A percentile compares a stretch with the other conserved stretches of the same genome.
Conservation (phyloP, 2,888 invertebrate genomes). For the Sceliomorpha sp. region DNA sequence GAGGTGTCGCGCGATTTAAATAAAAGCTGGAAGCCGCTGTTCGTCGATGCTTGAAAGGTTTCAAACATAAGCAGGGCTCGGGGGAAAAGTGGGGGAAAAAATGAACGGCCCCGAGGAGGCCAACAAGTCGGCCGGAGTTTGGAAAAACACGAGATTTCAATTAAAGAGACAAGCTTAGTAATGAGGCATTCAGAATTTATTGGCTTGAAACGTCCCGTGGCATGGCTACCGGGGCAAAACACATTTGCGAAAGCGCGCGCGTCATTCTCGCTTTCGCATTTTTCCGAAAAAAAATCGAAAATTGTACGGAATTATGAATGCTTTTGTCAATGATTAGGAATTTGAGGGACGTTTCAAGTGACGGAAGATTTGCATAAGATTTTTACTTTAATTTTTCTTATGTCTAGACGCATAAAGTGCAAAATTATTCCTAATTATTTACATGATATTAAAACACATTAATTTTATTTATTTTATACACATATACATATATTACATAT, state of each 20-base stretch:
- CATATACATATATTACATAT: too few relatives aligned
- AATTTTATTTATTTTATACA: too few relatives aligned
- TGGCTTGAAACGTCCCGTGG: constrained; percentile 63
- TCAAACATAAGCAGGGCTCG: constrained; percentile 47
- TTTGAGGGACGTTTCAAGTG: too few relatives aligned
- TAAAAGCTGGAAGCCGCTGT: constrained; percentile 65
- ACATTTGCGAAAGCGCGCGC: constrained; percentile 6
- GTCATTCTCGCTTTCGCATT: too few relatives aligned
- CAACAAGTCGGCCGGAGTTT: constrained; percentile 56
- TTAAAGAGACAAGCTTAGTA: constrained; percentile 84
- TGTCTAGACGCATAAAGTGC: too few relatives aligned
- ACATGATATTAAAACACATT: too few relatives aligned
- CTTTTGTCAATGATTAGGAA: too few relatives aligned
- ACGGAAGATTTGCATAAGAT: too few relatives aligned
- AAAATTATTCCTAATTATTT: too few relatives aligned
- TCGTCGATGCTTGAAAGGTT: constrained; percentile 55
- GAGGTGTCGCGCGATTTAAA: constrained; percentile 69
- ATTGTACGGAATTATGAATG: too few relatives aligned
- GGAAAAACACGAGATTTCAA: constrained; percentile 84
- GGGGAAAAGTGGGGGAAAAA: constrained; percentile 49
- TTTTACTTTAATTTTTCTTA: too few relatives aligned
- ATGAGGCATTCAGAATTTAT: constrained; percentile 81
- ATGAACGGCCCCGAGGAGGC: constrained; percentile 44
- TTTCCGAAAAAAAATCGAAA: too few relatives aligned
- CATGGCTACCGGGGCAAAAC: constrained; percentile 64